Conservation (phyloP, 1,140 invertebrate species). For the Lasioglossum albipes region DNA sequence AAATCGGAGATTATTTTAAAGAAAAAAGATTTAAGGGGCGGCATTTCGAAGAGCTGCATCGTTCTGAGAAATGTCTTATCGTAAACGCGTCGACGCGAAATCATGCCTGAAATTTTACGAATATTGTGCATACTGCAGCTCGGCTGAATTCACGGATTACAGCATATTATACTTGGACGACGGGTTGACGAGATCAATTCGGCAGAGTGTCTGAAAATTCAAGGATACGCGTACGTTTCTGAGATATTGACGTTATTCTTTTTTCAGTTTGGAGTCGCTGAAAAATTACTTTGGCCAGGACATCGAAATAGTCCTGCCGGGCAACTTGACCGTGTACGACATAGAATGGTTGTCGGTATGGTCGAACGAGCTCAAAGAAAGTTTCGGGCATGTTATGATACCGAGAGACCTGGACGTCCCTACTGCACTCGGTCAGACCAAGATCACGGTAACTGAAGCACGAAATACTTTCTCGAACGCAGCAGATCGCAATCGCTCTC, state of each 20-base stretch:
- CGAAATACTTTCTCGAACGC: not conserved
- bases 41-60: too few relatives aligned
- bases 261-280: conserved; percentile 85
- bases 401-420: conserved; percentile 94
- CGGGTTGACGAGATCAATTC: too few relatives aligned
- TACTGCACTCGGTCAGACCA: conserved; percentile 92
- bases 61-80: too few relatives aligned
- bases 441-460: conserved; percentile 88
- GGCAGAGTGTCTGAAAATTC: too few relatives aligned
- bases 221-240: too few relatives aligned
- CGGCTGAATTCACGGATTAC: too few relatives aligned
- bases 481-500: not conserved
- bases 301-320: conserved; percentile 93
- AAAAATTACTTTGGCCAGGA: conserved; percentile 93
- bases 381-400: conserved; percentile 94
- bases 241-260: not conserved
- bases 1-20: too few relatives aligned
- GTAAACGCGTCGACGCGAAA: too few relatives aligned
- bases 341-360: conserved; percentile 96
- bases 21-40: too few relatives aligned
- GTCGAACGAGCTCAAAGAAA: conserved; percentile 92
- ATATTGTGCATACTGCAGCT: too few relatives aligned
- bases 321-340: conserved; percentile 92
- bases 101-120: too few relatives aligned
- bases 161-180: too few relatives aligned